phyloP scores from a whole-genome alignment of 2,888 invertebrate genomes.

The Caenorhabditis angaria region DNA sequence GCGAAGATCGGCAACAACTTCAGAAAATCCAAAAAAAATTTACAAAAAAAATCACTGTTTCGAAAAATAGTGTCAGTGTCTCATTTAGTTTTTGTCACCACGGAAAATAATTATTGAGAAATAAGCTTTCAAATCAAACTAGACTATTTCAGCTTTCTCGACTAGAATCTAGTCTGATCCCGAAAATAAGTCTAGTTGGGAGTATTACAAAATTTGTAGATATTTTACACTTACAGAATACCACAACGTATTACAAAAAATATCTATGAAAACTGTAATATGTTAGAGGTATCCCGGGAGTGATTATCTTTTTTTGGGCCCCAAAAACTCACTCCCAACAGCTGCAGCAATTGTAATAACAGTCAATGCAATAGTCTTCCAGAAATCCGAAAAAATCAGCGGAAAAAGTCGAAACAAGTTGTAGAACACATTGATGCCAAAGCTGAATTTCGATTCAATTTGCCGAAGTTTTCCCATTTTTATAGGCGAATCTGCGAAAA shows the following conservation, averaged over 20 bases:
- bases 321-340: constrained; percentile 50
- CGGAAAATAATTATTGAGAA: no score
- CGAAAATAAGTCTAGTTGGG: background rate
- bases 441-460: constrained; percentile 39
- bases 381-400: constrained; percentile 42
- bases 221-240: constrained; percentile 8
- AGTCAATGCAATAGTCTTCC: constrained; percentile 41
- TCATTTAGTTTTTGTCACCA: no score
- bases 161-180: no score
- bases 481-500: background rate
- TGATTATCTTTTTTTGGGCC: background rate
- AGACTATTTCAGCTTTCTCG: no score
- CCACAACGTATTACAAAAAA: constrained; percentile 12
- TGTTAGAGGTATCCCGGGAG: constrained; percentile 13
- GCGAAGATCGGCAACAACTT: no score
- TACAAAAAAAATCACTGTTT: no score
- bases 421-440: constrained; percentile 41
- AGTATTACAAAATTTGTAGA: background rate
- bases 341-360: constrained; percentile 44
- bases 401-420: constrained; percentile 46
- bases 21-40: no score
- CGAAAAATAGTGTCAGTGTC: no score
- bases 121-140: no score
- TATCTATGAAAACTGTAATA: constrained; percentile 10
- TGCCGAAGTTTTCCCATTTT: constrained; percentile 41